A percentile compares a stretch with the other conserved stretches of the same genome.
These are phyloP conservation scores for Brachyistius frenatus DNA, from an alignment of 2,113 vertebrate species.

Conservation along the genomic window DNA sequence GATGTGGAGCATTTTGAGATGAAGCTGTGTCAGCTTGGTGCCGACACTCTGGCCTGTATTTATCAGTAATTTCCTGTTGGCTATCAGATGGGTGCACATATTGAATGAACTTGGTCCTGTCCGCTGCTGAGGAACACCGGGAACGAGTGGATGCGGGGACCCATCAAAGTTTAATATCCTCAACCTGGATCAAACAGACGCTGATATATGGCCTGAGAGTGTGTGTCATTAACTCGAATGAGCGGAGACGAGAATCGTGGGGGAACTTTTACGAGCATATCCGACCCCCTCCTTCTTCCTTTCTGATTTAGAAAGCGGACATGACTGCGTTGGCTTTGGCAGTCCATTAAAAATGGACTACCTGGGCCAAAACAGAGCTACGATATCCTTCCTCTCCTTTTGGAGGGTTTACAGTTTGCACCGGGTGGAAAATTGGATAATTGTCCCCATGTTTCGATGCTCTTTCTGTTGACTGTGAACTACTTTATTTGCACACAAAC, in stretches of 20 bases:
- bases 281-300: conserved; percentile 39
- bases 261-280: conserved; percentile 69
- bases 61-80: conserved; percentile 56
- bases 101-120: conserved; percentile 47
- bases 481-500: conserved; percentile 56
- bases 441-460: conserved; percentile 26
- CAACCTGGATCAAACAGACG: conserved; percentile 72
- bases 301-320: conserved; percentile 78
- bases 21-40: conserved; percentile 30
- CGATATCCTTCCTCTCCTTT: conserved; percentile 6
- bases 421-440: conserved; percentile 15
- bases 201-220: conserved; percentile 67
- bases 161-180: conserved; percentile 78
- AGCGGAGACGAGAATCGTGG: conserved; percentile 60
- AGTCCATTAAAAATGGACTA: conserved; percentile 69
- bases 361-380: conserved; percentile 43
- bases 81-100: conserved; percentile 41
- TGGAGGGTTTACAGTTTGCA: background rate
- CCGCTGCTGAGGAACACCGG: conserved; percentile 34
- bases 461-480: conserved; percentile 31
- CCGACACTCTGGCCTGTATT: conserved; percentile 26
- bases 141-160: conserved; percentile 45
- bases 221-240: conserved; percentile 75
- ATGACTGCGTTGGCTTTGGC: conserved; percentile 59
- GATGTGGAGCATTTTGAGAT: conserved; percentile 29